Evolutionary conservation across 1,140 invertebrate genomes (phyloP), one percentile per base, ranked within the genome.

Genomic region (Panulirus ornatus): DNA sequence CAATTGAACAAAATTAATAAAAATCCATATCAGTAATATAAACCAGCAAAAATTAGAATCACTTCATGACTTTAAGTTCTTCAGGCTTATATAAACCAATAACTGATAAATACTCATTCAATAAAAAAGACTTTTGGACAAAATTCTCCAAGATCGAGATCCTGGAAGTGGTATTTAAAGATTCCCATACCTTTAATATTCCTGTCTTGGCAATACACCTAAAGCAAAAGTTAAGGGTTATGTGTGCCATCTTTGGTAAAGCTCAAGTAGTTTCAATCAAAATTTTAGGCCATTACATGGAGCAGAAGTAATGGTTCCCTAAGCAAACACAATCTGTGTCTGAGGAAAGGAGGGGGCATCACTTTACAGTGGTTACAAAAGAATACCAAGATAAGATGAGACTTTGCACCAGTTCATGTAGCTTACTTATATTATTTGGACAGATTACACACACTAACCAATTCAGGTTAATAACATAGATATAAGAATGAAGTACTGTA

Each of bases 221-320:
- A 34, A 6, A 14, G 30, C n/a, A 19, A 71, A 71, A 30, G 22
- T 71, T n/a, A n/a, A 71, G 30, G 16, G 22, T 79, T 42, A 73
- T 27, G n/a, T 79, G 47, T 83, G 81, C 81, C 38, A 83, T 83
- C 81, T 83, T 83, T 83, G 81, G 81, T 83, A 66, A 63, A 83
- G 81, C 81, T 83, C 58, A 16, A 82, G 8, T 54, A 36, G 30
- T 51, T 36, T 82, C 2, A 54, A 34, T 38, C 34, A 34, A 2
- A 19, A 54, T 58, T 82, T 82, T 58, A 36, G 16, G n/a, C 11
- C 27, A 14, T 16, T 63, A 22, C n/a, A n/a, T n/a, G n/a, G n/a
- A n/a, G n/a, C n/a, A n/a, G n/a, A n/a, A n/a, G n/a, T n/a, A n/a
- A n/a, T n/a, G n/a, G n/a, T n/a, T n/a, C 6, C 16, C 5, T 42